Percentiles rank a stretch among this genome's conserved stretches.
Evolutionary conservation across 2,888 invertebrate species (phyloP).

Genomic region (Lissocephala sabroskyi): DNA sequence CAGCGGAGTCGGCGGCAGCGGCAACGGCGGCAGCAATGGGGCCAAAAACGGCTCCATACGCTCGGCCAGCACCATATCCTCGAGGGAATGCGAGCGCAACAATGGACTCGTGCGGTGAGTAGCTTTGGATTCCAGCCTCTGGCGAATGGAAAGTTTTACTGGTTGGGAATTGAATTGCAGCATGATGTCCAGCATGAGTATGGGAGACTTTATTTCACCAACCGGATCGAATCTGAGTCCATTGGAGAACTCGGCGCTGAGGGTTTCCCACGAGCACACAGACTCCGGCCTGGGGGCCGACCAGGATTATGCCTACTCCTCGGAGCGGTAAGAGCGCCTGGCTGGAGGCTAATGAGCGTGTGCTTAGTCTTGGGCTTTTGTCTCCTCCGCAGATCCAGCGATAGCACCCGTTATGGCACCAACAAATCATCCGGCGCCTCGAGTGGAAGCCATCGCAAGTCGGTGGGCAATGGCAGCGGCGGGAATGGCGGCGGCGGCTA

Average conservation of each 20-base stretch:
- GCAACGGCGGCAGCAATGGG: constrained; percentile 34
- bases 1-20: constrained; percentile 32
- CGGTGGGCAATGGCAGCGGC: constrained; percentile 61
- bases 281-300: constrained; percentile 85
- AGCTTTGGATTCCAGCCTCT: too few species aligned
- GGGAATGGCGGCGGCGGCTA: constrained; percentile 54
- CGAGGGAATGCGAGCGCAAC: constrained; percentile 75
- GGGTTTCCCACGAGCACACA: constrained; percentile 83
- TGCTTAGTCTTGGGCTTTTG: neutral
- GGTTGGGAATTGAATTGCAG: constrained; percentile 43
- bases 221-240: constrained; percentile 72
- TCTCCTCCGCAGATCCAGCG: constrained; percentile 75
- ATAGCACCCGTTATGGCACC: constrained; percentile 76
- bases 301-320: constrained; percentile 82
- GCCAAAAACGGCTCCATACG: constrained; percentile 75
- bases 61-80: constrained; percentile 77
- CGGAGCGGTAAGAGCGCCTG: constrained; percentile 75
- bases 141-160: too few species aligned
- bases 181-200: constrained; percentile 74
- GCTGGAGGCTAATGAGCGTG: neutral
- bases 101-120: constrained; percentile 72
- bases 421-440: constrained; percentile 73
- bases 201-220: constrained; percentile 72
- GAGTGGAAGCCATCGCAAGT: constrained; percentile 72
- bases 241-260: constrained; percentile 72